These are phyloP conservation scores for Poeciliopsis turrubarensis DNA, from an alignment of 2,113 vertebrate genomes.

Conservation along the genomic window DNA sequence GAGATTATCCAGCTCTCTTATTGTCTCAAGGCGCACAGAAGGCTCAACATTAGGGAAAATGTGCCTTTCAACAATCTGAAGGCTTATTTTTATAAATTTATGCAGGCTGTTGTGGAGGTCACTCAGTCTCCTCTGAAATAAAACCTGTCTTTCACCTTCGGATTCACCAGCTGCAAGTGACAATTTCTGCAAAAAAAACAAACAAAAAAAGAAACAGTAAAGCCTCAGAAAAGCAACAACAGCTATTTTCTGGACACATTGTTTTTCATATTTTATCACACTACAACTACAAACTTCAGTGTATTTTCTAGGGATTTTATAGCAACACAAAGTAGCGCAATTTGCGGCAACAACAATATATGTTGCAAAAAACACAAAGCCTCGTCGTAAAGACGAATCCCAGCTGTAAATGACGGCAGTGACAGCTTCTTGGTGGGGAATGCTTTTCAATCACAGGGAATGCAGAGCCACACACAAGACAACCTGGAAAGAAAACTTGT, in stretches of 20 bases:
- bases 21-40: slow-evolving; percentile 46
- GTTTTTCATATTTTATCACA: neutral
- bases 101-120: slow-evolving; percentile 70
- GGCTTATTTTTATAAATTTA: slow-evolving; percentile 77
- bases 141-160: slow-evolving; percentile 73
- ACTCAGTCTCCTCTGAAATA: slow-evolving; percentile 75
- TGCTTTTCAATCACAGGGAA: too few relatives aligned
- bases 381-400: neutral
- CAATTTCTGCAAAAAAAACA: slow-evolving; percentile 68
- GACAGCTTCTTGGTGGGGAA: too few relatives aligned
- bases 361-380: neutral
- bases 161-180: slow-evolving; percentile 71
- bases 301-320: neutral
- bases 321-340: neutral
- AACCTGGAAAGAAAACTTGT: neutral
- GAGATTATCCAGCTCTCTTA: slow-evolving; percentile 70
- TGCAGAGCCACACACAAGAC: neutral
- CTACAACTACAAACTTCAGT: neutral
- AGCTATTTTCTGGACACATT: neutral
- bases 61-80: slow-evolving; percentile 79
- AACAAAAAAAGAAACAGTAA: neutral
- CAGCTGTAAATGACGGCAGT: neutral
- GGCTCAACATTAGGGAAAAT: slow-evolving; percentile 59
- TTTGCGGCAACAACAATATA: neutral
- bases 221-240: too few relatives aligned